phyloP scores from a whole-genome alignment of 35 echinoderm and acorn worm genomes.

The Heliocidaris erythrogramma region DNA sequence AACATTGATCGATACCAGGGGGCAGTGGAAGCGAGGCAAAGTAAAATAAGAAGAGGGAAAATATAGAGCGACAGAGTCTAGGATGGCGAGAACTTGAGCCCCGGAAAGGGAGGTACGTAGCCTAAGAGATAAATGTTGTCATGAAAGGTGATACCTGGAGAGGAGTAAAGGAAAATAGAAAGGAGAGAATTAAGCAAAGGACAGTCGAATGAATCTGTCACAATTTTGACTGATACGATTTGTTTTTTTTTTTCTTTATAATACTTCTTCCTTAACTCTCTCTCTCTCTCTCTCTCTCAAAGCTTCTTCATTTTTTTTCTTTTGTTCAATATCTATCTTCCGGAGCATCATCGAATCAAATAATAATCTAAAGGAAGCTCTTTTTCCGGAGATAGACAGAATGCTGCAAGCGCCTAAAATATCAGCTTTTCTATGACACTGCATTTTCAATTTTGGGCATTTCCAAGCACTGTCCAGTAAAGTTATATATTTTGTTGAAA shows the following conservation, averaged over 20 bases:
- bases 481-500: too few relatives aligned
- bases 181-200: background rate
- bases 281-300: background rate
- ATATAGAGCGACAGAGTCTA: constrained; percentile 14
- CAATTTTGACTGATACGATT: constrained; percentile 1
- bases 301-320: background rate
- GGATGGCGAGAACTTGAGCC: constrained; percentile 22
- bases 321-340: background rate
- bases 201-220: constrained; percentile 19
- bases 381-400: background rate
- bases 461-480: too few relatives aligned
- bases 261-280: background rate
- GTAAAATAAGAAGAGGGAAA: background rate
- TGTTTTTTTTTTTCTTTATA: background rate
- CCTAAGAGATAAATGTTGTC: constrained; percentile 44
- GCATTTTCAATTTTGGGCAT: too few relatives aligned
- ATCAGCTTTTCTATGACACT: background rate
- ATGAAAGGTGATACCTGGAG: background rate
- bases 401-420: background rate
- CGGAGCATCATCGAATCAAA: background rate
- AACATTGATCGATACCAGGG: constrained; percentile 46
- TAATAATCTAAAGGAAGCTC: background rate
- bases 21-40: constrained; percentile 19
- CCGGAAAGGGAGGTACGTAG: constrained; percentile 23
- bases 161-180: constrained; percentile 21